phyloP scores from a whole-genome alignment of 1,140 invertebrate species.

The Micrasema minimum region DNA sequence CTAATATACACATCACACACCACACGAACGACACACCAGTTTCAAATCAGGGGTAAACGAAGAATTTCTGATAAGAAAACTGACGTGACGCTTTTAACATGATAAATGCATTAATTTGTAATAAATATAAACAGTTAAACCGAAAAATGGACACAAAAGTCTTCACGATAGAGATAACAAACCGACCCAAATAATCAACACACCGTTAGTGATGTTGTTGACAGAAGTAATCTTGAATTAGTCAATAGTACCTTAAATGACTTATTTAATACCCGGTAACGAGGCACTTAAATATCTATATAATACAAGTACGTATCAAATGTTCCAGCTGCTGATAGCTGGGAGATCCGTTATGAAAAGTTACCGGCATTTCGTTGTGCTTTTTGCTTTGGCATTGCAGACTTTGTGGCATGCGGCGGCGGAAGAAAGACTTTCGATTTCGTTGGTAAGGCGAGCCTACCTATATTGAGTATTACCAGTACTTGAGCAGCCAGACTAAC shows the following conservation, averaged over 20 bases:
- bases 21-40: too few relatives aligned
- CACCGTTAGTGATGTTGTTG: slow-evolving; percentile 18
- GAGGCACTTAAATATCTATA: too few relatives aligned
- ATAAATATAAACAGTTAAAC: slow-evolving; percentile 26
- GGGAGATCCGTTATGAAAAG: too few relatives aligned
- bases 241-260: background rate
- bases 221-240: slow-evolving; percentile 21
- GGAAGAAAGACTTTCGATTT: slow-evolving; percentile 35
- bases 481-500: background rate
- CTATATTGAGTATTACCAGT: background rate
- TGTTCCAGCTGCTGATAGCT: too few relatives aligned
- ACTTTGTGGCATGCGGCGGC: background rate
- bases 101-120: slow-evolving; percentile 31
- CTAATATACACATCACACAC: slow-evolving; percentile 4
- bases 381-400: too few relatives aligned
- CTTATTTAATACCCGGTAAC: too few relatives aligned
- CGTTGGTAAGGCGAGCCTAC: background rate
- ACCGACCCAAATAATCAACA: slow-evolving; percentile 19
- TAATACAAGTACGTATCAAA: too few relatives aligned
- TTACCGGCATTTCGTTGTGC: too few relatives aligned
- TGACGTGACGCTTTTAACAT: slow-evolving; percentile 3
- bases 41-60: background rate
- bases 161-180: slow-evolving; percentile 11
- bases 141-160: slow-evolving; percentile 10
- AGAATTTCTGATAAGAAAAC: slow-evolving; percentile 20